Base-by-base conservation (phyloP, 2,797 vertebrate genomes). In the Gadopsis marmoratus region DNA sequence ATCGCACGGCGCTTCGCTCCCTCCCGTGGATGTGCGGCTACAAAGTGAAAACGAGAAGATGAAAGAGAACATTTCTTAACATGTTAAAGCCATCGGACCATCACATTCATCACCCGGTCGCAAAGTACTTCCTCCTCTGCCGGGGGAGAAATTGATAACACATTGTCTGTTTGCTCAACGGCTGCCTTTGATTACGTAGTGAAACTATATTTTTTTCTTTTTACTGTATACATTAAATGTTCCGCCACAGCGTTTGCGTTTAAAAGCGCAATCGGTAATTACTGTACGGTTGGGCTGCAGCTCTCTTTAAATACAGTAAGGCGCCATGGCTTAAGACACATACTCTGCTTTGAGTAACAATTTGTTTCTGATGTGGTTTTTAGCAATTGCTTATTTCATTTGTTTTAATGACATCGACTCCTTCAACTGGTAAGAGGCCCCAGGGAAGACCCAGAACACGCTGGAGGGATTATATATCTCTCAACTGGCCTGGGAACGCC, bases 11-110 rank as follows among this genome's bases (percentile, higher is more conserved):
- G 7, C 58, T 55, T 4, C 48, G 23, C 19, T 7, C 48, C 48
- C 53, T 55, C 43, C 33, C 0, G 10, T 7, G 43, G 65, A 66
- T 0, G 69, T 19, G 53, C 31, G 47, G 78, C 74, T 69, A n/a
- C 73, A 31, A 17, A 53, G 79, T 63, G 68, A 75, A 76, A 73
- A 53, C 5, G 0, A 45, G 76, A 37, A 79, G 90, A 94, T 92
- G 87, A 94, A 93, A 90, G 86, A 50, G 65, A 83, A 60, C 56
- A 45, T 79, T 66, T 88, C 76, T 86, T 58, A 78, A 86, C 89
- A 89, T 84, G 90, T 83, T 76, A 83, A 72, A 92, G 76, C 84
- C 93, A 95, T 78, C 84, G 5, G 93, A 95, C 94, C 95, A 95
- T 96, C 95, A 96, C 92, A 92, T 93, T 84, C 90, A 90, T 83